Base-by-base conservation (phyloP, 2,888 invertebrate species). In the Leptinotarsa rubiginosa region DNA sequence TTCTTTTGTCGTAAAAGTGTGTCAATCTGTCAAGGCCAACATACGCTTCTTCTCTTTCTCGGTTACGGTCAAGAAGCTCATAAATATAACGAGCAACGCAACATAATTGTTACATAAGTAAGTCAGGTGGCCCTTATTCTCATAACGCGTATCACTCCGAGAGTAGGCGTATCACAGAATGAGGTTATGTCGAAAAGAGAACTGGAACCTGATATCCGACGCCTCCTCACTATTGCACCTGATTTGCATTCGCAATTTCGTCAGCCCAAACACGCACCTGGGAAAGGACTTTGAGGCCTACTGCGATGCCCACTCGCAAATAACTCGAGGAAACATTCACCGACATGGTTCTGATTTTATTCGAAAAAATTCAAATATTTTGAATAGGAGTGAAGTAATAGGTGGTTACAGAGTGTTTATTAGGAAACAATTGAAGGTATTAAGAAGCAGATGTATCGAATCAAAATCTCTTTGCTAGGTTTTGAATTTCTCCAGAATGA, bases 181-280 rank as follows among this genome's bases (percentile, higher is more conserved):
- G 62, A 62, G 62, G 62, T 62, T 62, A 62, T 41, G 18, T n/a
- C 31, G 31, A 41, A 62, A 62, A 41, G 41, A 62, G n/a, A 41
- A 41, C 20, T 62, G 4, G 31, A 56, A 69, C 47, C 18, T 18
- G 54, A 69, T 69, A 54, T 59, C 56, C 18, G 56, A 69, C 69
- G 69, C 56, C 69, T 59, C 41, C 41, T 59, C 20, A n/a, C 47
- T 56, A 4, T 20, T 56, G 69, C 69, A 69, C 69, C 69, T 69
- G 69, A 69, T 56, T 69, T 56, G 69, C 56, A 47, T 69, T 69
- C 52, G 56, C 69, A 56, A 69, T 69, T 56, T 69, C 56, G 62
- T 62, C 62, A 62, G n/a, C 3, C 62, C 41, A 41, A 69, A 69
- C 41, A 69, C 54, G 69, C 56, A 69, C 69, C 69, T 69, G 69